Evolutionary conservation across 2,113 vertebrate genomes (phyloP).

Genomic region (Antechinus stuartii): DNA sequence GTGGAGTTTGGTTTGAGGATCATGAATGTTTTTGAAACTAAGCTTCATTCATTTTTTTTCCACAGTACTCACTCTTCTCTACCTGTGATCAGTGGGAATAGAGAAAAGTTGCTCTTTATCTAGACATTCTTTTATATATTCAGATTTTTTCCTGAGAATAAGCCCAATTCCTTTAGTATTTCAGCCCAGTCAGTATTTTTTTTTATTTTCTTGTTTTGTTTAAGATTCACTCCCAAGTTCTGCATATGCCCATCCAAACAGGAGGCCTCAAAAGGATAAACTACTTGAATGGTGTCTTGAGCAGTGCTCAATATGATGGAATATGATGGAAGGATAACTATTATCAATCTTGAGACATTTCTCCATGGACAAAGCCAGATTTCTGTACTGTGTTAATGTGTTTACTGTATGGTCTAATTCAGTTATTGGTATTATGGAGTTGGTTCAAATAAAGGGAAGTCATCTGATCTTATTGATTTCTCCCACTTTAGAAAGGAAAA

Average conservation of each 20-base stretch:
- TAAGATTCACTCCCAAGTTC: background rate
- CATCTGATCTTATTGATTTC: background rate
- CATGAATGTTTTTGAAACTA: background rate
- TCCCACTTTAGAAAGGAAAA: constrained; percentile 5
- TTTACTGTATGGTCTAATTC: constrained; percentile 20
- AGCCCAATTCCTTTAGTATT: constrained; percentile 51
- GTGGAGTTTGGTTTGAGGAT: background rate
- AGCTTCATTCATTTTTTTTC: background rate
- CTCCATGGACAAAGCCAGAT: constrained; percentile 14
- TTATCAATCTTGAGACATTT: constrained; percentile 48
- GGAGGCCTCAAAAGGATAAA: background rate
- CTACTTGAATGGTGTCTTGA: background rate
- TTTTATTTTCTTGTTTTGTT: constrained; percentile 23
- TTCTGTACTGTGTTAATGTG: background rate
- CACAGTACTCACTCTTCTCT: background rate
- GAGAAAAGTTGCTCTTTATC: constrained; percentile 4
- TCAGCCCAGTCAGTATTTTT: constrained; percentile 25
- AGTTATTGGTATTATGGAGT: background rate
- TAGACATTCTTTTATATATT: background rate
- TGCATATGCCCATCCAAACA: background rate
- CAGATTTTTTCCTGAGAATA: constrained; percentile 39
- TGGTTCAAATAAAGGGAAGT: background rate
- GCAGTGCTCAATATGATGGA: background rate
- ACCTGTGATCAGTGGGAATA: background rate
- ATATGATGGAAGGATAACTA: background rate